A percentile compares a stretch with the other conserved stretches of the same genome.
Conservation (phyloP, 2,113 vertebrate species). For the Cynocephalus volans region DNA sequence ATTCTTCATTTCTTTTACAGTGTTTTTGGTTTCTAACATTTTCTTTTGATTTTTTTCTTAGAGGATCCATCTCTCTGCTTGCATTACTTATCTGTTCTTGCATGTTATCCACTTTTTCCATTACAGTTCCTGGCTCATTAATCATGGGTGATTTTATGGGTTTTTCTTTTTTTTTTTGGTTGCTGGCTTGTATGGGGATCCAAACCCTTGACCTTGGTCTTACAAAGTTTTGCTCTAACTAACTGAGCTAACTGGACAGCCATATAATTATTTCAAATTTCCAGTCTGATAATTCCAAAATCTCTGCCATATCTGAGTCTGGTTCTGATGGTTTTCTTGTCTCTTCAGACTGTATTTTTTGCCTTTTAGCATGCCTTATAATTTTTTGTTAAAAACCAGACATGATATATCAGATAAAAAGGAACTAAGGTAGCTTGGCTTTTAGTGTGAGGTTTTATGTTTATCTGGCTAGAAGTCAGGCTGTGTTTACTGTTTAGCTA, state of each 20-base stretch:
- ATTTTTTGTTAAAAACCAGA: constrained; percentile 38
- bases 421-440: not conserved
- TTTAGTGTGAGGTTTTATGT: constrained; percentile 40
- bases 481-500: not conserved
- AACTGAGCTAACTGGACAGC: too few species aligned
- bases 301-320: not conserved
- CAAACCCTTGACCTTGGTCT: too few species aligned
- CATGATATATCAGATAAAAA: not conserved
- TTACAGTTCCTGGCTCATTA: constrained; percentile 25
- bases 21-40: constrained; percentile 1
- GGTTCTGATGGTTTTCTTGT: not conserved
- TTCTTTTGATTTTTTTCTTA: constrained; percentile 21
- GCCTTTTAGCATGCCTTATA: not conserved
- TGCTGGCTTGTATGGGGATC: too few species aligned
- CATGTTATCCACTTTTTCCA: not conserved
- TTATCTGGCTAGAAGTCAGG: constrained; percentile 12
- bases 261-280: constrained; percentile 32
- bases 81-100: constrained; percentile 14
- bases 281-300: constrained; percentile 16
- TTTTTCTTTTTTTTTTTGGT: too few species aligned
- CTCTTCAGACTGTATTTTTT: not conserved
- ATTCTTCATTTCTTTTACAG: constrained; percentile 18
- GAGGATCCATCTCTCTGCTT: not conserved
- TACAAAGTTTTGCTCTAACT: too few species aligned
- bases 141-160: not conserved